Percentiles rank a stretch among this genome's conserved stretches.
Evolutionary conservation across 2,113 vertebrate species (phyloP).

Genomic region (Willisornis vidua): DNA sequence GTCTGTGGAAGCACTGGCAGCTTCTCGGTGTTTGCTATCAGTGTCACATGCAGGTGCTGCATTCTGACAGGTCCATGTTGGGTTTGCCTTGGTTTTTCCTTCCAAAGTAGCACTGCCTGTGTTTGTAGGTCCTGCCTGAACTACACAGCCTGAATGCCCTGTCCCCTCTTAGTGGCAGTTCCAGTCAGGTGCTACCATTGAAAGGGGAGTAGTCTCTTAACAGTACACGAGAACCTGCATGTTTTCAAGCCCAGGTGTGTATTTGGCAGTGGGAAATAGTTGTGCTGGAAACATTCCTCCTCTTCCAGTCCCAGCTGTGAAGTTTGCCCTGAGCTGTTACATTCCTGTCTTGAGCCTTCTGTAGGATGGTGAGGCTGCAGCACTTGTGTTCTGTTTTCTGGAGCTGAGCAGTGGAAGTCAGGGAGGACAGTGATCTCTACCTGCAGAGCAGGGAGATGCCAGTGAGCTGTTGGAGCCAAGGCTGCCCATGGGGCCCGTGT

Average conservation of each 20-base stretch:
- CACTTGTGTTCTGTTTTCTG: not conserved
- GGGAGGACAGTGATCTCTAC: accelerated
- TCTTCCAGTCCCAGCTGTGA: not conserved
- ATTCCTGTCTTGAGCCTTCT: not conserved
- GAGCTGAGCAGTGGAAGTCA: not conserved
- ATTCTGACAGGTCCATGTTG: not conserved
- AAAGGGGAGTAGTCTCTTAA: not conserved
- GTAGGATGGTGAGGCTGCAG: not conserved
- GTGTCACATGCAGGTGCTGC: accelerated
- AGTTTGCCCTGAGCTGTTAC: not conserved
- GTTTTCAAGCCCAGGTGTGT: not conserved
- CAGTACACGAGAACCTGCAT: accelerated
- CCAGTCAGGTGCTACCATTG: accelerated
- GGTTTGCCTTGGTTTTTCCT: not conserved
- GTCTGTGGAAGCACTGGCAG: not conserved
- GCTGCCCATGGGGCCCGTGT: accelerated
- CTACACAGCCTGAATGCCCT: accelerated
- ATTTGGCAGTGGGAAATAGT: not conserved
- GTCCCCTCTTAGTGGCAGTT: not conserved
- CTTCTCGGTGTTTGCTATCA: not conserved
- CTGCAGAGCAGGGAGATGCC: not conserved
- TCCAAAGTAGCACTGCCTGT: accelerated
- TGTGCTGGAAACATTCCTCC: not conserved
- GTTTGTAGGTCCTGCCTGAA: not conserved
- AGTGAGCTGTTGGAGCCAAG: accelerated